Evolutionary conservation across 2,797 vertebrate genomes (phyloP).

Genomic region (Malacoraja senta): DNA sequence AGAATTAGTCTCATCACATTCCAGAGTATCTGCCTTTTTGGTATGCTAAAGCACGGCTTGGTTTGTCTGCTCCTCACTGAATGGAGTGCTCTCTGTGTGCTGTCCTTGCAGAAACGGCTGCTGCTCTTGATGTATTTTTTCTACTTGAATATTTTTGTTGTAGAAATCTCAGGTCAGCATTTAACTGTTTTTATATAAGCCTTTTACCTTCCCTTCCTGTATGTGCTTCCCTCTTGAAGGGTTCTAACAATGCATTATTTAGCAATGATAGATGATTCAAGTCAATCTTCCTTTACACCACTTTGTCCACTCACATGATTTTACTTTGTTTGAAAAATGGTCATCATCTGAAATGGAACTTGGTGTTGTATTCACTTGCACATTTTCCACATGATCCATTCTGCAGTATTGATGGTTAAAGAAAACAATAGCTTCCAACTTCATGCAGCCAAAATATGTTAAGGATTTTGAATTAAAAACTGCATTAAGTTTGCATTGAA

Average conservation of each 20-base stretch:
- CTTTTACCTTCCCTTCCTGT: slow-evolving; percentile 64
- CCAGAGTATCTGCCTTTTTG: slow-evolving; percentile 81
- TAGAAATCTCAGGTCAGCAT: slow-evolving; percentile 92
- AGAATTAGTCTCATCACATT: slow-evolving; percentile 88
- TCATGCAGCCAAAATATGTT: background rate
- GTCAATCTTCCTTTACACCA: slow-evolving; percentile 63
- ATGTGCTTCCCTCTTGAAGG: slow-evolving; percentile 69
- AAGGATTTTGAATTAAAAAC: background rate
- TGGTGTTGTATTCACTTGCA: slow-evolving; percentile 3
- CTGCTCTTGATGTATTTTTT: slow-evolving; percentile 85
- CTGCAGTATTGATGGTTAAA: background rate
- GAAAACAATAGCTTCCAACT: slow-evolving; percentile 21
- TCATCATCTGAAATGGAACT: slow-evolving; percentile 10
- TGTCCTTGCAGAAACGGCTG: slow-evolving; percentile 78
- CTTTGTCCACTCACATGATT: slow-evolving; percentile 19
- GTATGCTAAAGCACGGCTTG: slow-evolving; percentile 75
- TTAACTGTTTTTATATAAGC: slow-evolving; percentile 78
- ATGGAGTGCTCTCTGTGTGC: slow-evolving; percentile 72
- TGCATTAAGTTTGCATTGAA: slow-evolving; percentile 11
- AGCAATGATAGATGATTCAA: slow-evolving; percentile 42
- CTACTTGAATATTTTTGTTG: slow-evolving; percentile 96
- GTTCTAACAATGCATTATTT: slow-evolving; percentile 60
- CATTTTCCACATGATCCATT: slow-evolving; percentile 5
- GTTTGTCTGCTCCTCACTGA: slow-evolving; percentile 70
- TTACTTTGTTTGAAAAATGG: background rate